Percentiles rank a stretch among this genome's conserved stretches.
These are phyloP conservation scores for Sceloporus tristichus DNA, from an alignment of 2,113 vertebrate genomes.

Conservation along the genomic window DNA sequence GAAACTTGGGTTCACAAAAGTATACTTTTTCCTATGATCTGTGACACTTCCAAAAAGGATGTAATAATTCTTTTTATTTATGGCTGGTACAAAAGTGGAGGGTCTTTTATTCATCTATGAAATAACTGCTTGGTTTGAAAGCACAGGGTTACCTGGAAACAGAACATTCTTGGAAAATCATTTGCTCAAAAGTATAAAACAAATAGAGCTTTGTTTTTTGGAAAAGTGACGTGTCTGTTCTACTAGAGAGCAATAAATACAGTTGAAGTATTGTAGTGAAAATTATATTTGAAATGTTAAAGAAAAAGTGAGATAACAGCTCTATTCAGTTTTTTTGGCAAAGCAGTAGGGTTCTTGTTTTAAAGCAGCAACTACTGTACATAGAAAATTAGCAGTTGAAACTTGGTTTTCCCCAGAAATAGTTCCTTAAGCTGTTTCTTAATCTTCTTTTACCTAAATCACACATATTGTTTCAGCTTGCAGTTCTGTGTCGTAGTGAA, in stretches of 20 bases:
- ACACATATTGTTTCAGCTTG: not conserved
- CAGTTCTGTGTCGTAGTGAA: not conserved
- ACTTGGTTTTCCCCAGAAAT: not conserved
- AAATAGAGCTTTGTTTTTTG: not conserved
- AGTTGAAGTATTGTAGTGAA: not conserved
- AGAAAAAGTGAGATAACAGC: not conserved
- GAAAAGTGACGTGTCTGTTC: not conserved
- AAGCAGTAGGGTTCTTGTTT: not conserved
- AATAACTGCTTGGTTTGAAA: too few relatives aligned
- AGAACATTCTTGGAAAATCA: too few relatives aligned
- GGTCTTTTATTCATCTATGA: too few relatives aligned
- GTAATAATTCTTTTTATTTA: not conserved
- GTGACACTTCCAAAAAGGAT: not conserved
- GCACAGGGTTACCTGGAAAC: too few relatives aligned
- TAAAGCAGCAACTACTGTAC: not conserved
- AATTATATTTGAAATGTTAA: not conserved
- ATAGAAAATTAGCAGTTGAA: not conserved
- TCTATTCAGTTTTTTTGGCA: not conserved
- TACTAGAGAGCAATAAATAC: not conserved
- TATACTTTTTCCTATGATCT: not conserved
- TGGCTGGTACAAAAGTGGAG: too few relatives aligned
- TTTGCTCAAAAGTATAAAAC: not conserved
- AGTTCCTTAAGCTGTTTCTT: not conserved
- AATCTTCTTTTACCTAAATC: too few relatives aligned
- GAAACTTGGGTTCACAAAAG: not conserved